Evolutionary conservation across 2,113 vertebrate species (phyloP).

Genomic region (Rhinolophus ferrumequinum): DNA sequence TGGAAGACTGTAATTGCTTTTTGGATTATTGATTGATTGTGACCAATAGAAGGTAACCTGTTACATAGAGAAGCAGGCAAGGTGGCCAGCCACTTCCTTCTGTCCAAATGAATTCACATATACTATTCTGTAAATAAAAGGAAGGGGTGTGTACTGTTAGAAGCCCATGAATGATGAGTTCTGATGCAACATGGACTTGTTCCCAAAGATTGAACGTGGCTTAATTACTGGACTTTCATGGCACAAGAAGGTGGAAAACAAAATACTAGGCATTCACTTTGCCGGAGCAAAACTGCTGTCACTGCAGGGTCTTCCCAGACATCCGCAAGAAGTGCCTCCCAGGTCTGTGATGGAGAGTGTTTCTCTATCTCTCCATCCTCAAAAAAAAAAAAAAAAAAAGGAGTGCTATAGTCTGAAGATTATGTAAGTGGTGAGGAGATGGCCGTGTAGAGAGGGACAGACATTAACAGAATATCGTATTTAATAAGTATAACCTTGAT

Average conservation of each 20-base stretch:
- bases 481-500: background rate
- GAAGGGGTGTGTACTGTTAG: constrained; percentile 49
- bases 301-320: background rate
- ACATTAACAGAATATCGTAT: background rate
- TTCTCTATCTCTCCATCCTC: background rate
- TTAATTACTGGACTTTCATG: background rate
- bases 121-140: constrained; percentile 66
- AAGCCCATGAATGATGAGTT: constrained; percentile 43
- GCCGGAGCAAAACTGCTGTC: background rate
- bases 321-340: background rate
- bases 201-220: background rate
- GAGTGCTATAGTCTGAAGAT: background rate
- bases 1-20: background rate
- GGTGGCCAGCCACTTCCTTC: constrained; percentile 8
- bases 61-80: constrained; percentile 45
- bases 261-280: background rate
- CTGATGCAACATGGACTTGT: constrained; percentile 17
- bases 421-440: background rate
- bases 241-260: constrained; percentile 30
- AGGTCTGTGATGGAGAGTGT: background rate
- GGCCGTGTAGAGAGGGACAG: background rate
- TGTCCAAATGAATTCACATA: constrained; percentile 6
- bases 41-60: constrained; percentile 46
- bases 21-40: constrained; percentile 51
- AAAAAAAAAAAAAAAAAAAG: background rate